Percentiles rank a stretch among this genome's conserved stretches.
These are phyloP conservation scores for Pelecanoides urinatrix DNA, from an alignment of 2,113 vertebrate species.

Conservation along the genomic window DNA sequence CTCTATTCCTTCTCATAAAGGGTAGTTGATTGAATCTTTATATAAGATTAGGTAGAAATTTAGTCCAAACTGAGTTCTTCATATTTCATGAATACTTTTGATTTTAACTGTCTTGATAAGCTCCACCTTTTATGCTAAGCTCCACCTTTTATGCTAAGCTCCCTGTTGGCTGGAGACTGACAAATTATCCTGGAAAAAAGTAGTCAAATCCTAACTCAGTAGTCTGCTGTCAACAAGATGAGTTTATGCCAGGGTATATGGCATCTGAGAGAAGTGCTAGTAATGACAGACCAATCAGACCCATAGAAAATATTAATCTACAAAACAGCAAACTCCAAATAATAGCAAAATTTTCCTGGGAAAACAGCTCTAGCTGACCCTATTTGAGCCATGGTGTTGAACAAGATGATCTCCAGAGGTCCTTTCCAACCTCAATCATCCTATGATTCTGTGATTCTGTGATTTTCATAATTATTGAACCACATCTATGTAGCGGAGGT, in stretches of 20 bases:
- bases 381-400: rapidly evolving
- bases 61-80: neutral
- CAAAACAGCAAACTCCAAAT: neutral
- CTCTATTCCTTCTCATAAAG: neutral
- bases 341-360: neutral
- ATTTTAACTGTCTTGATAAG: neutral
- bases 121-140: neutral
- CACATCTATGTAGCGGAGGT: neutral
- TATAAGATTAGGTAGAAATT: neutral
- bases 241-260: neutral
- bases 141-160: rapidly evolving
- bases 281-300: neutral
- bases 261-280: neutral
- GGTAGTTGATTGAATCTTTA: neutral
- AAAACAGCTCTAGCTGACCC: neutral
- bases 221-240: neutral
- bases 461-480: neutral
- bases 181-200: neutral
- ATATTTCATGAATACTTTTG: neutral
- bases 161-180: neutral
- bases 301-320: neutral
- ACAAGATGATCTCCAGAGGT: neutral
- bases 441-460: neutral
- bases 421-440: neutral
- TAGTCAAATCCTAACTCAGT: neutral